Evolutionary conservation across 2,888 invertebrate species (phyloP), one percentile per base, ranked within the genome.

Genomic region (Meandrusa payeni): DNA sequence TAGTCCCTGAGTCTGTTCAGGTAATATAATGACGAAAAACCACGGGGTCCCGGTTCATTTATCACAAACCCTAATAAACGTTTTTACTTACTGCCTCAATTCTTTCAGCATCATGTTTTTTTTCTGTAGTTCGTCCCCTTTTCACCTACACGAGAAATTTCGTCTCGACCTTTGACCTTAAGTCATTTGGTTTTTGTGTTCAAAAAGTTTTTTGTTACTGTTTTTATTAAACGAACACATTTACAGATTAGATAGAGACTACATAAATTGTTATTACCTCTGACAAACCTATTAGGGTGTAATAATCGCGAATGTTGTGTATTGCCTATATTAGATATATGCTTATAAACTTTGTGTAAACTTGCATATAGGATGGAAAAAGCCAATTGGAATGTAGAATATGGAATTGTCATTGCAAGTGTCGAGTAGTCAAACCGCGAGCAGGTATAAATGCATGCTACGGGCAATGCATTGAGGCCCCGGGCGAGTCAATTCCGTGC

Each of bases 11-110:
- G 3, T 22, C 34, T 20, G 2, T 22, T 12, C 5, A n/a, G 23
- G 9, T 23, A 23, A 51, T 59, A 61, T 68, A 67, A 73, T 71
- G 63, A 62, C n/a, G n/a, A n/a, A n/a, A 61, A 67, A 65, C 63
- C 62, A 60, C 59, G 61, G n/a, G n/a, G n/a, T n/a, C n/a, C n/a
- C n/a, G n/a, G 59, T 56, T 68, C 71, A 65, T 76, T 69, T 71
- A 67, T 76, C 74, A 76, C 69, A 41, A 51, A 53, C 51, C 48
- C 60, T 68, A 72, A 73, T 70, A 69, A 70, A 68, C 59, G 70
- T 71, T 73, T 74, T 73, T 70, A 61, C 62, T 58, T 60, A 64
- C 66, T 63, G 55, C 59, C 51, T 58, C 55, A 59, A 64, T 72
- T 73, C 67, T 72, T 69, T 73, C 56, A 47, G 39, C 58, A 57